Conservation (phyloP, 2,113 vertebrate species). For the Muntiacus reevesi region DNA sequence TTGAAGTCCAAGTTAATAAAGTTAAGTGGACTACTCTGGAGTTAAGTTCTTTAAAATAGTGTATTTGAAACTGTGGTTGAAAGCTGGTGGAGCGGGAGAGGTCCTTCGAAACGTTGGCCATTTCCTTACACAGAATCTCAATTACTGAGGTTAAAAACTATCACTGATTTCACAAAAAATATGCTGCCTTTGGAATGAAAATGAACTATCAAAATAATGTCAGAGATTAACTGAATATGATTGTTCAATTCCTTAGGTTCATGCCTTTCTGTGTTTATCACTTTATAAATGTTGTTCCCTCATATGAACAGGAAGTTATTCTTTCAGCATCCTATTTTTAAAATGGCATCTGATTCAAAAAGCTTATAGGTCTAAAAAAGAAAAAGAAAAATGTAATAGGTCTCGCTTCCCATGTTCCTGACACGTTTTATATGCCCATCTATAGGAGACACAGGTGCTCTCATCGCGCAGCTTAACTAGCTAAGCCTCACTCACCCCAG, state of each 20-base stretch:
- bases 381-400: background rate
- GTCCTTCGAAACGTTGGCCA: background rate
- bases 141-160: background rate
- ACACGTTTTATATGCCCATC: too few relatives aligned
- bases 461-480: rapidly evolving
- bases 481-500: background rate
- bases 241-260: background rate
- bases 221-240: too few relatives aligned
- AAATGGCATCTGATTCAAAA: background rate
- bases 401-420: background rate
- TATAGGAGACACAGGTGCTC: background rate
- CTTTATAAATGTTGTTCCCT: background rate
- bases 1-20: background rate
- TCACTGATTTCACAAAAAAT: background rate
- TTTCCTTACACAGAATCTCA: background rate
- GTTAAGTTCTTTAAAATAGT: background rate
- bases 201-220: background rate
- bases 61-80: background rate
- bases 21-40: background rate
- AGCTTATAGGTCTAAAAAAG: background rate
- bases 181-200: background rate
- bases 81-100: background rate
- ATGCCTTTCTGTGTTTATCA: background rate
- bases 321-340: background rate
- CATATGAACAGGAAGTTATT: background rate